A percentile compares a stretch with the other conserved stretches of the same genome.
These are phyloP conservation scores for Corydoras maculifer DNA, from an alignment of 2,113 vertebrate genomes.

Conservation along the genomic window DNA sequence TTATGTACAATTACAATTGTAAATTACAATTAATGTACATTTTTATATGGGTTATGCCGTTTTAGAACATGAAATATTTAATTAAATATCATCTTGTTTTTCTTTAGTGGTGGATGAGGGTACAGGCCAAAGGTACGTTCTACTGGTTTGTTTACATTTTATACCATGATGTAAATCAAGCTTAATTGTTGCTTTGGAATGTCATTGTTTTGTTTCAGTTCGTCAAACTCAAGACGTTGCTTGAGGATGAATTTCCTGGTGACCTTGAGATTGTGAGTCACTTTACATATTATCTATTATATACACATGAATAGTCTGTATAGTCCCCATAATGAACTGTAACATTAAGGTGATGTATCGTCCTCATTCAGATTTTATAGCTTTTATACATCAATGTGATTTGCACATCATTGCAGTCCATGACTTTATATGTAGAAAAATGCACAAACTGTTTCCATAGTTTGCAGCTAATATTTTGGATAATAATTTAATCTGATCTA, in stretches of 20 bases:
- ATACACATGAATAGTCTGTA: not conserved
- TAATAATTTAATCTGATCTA: too few relatives aligned
- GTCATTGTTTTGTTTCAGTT: conserved; percentile 27
- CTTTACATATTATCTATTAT: not conserved
- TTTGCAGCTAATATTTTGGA: too few relatives aligned
- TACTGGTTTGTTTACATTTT: not conserved
- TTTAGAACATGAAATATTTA: not conserved
- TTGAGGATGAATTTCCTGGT: conserved; percentile 50
- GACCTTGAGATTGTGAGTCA: conserved; percentile 48
- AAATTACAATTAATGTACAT: not conserved
- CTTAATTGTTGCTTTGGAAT: not conserved
- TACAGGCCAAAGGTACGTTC: conserved; percentile 42
- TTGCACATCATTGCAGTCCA: too few relatives aligned
- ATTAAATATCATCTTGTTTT: not conserved
- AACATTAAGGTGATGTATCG: too few relatives aligned
- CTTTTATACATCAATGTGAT: too few relatives aligned
- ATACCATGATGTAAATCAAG: not conserved
- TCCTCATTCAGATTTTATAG: too few relatives aligned
- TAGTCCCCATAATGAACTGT: too few relatives aligned
- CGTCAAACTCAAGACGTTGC: conserved; percentile 45
- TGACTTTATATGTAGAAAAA: too few relatives aligned
- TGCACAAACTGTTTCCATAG: too few relatives aligned
- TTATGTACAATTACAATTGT: not conserved
- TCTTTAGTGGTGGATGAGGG: conserved; percentile 50
- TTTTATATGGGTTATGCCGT: not conserved